Evolutionary conservation across 1,140 invertebrate species (phyloP).

Genomic region (Atopsyche davidsoni): DNA sequence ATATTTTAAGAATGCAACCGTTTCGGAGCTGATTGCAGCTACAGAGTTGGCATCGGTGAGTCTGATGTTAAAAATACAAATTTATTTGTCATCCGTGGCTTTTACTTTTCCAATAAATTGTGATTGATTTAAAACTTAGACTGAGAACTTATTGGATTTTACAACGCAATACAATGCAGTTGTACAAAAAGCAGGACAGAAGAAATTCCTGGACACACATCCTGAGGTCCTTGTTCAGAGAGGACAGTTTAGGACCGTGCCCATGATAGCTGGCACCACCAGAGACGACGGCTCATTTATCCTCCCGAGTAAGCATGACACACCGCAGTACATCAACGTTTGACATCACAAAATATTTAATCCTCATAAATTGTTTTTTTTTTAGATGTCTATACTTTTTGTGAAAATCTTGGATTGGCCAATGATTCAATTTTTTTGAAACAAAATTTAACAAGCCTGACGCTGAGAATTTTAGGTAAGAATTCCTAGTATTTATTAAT

Average conservation of each 20-base stretch:
- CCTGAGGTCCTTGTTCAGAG: not conserved
- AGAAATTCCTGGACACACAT: not conserved
- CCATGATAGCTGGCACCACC: not conserved
- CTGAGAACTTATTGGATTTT: not conserved
- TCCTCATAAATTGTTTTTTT: too few relatives aligned
- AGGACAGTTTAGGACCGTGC: not conserved
- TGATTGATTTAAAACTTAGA: not conserved
- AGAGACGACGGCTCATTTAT: not conserved
- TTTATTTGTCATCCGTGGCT: not conserved
- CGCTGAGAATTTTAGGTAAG: not conserved
- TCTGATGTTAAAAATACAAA: too few relatives aligned
- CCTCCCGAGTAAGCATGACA: not conserved
- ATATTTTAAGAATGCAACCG: not conserved
- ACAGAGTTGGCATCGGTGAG: too few relatives aligned
- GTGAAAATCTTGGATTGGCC: too few relatives aligned
- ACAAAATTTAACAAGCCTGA: conserved; percentile 8
- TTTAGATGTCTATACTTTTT: too few relatives aligned
- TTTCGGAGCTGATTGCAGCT: not conserved
- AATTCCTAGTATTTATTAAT: not conserved
- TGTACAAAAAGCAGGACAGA: not conserved
- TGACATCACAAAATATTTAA: too few relatives aligned
- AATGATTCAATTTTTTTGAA: too few relatives aligned
- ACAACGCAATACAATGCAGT: too few relatives aligned
- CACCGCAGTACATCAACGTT: too few relatives aligned
- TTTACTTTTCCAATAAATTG: not conserved